phyloP scores from a whole-genome alignment of 2,888 invertebrate genomes.

The Sarcophaga subvicina region DNA sequence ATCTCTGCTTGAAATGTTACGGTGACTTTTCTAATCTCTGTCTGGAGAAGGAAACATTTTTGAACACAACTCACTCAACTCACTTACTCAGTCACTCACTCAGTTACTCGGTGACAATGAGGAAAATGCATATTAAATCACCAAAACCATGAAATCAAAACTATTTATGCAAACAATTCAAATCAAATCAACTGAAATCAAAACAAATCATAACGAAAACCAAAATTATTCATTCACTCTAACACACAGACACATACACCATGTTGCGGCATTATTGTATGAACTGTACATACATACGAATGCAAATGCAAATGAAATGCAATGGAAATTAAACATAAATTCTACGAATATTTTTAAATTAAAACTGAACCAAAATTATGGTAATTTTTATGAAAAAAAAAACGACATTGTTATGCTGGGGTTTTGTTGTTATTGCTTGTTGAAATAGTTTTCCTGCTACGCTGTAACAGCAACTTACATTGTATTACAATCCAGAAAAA shows the following conservation, averaged over 20 bases:
- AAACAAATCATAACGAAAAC: slow-evolving; percentile 21
- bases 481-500: neutral
- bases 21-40: neutral
- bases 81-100: neutral
- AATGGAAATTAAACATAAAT: too few species aligned
- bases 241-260: neutral
- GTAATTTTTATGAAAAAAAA: neutral
- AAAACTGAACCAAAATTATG: too few species aligned
- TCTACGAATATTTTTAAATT: too few species aligned
- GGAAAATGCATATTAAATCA: slow-evolving; percentile 62
- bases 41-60: neutral
- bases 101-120: slow-evolving; percentile 33
- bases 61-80: neutral
- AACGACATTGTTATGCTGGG: neutral
- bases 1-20: slow-evolving; percentile 10
- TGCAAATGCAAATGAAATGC: neutral
- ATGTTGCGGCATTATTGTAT: too few species aligned
- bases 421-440: slow-evolving; percentile 21
- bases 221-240: neutral
- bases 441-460: too few species aligned
- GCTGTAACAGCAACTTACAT: neutral
- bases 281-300: neutral
- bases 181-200: slow-evolving; percentile 11
- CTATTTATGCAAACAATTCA: slow-evolving; percentile 2
- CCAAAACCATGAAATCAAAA: slow-evolving; percentile 63